Conservation (phyloP, 2,888 invertebrate species). For the Campopleginae sp. region DNA sequence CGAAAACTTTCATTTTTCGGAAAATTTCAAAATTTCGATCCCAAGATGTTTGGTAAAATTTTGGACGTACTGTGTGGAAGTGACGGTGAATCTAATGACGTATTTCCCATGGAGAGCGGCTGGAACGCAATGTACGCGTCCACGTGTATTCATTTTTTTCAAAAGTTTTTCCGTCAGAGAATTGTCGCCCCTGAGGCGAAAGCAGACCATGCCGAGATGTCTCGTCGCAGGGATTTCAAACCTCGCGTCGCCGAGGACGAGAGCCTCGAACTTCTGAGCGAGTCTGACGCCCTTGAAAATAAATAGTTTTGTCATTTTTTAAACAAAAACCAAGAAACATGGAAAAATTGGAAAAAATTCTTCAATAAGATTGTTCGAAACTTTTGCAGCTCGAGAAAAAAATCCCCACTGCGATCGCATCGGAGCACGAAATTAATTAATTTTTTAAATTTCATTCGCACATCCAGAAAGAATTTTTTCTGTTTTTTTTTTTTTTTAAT, state of each 20-base stretch:
- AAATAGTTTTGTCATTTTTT: not conserved
- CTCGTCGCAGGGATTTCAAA: conserved; percentile 96
- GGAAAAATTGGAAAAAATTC: too few relatives aligned
- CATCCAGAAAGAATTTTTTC: too few relatives aligned
- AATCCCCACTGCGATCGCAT: not conserved
- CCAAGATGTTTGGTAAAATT: not conserved
- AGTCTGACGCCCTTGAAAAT: conserved; percentile 91
- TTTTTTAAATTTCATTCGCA: too few relatives aligned
- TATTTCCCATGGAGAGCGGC: conserved; percentile 95
- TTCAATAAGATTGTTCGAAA: too few relatives aligned
- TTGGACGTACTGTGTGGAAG: conserved; percentile 88
- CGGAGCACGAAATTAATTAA: too few relatives aligned
- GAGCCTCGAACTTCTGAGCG: conserved; percentile 95
- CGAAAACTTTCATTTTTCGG: not conserved
- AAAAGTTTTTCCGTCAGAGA: conserved; percentile 94
- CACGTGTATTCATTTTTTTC: conserved; percentile 94
- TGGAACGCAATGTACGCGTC: conserved; percentile 97
- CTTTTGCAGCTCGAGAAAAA: too few relatives aligned
- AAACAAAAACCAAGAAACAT: too few relatives aligned
- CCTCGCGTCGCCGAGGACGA: conserved; percentile 92
- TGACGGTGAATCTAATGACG: conserved; percentile 97
- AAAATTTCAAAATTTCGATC: too few relatives aligned
- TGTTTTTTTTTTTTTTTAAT: too few relatives aligned
- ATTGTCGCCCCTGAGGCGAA: conserved; percentile 94
- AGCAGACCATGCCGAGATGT: conserved; percentile 95